Percentiles rank a stretch among this genome's conserved stretches.
Evolutionary conservation across 2,797 vertebrate genomes (phyloP).

Genomic region (Lates japonicus): DNA sequence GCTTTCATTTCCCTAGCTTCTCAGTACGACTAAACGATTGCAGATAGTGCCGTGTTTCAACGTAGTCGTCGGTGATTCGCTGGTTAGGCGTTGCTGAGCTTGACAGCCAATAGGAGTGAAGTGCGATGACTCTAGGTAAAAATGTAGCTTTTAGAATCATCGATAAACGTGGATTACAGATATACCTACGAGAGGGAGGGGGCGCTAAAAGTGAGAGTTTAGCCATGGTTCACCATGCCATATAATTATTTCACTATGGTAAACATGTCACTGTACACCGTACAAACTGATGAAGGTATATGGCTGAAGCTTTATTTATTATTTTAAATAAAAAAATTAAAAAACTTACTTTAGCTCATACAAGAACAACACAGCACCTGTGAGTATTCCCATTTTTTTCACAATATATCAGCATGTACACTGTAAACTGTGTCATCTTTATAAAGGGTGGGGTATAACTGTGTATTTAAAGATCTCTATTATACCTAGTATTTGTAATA

Average conservation of each 20-base stretch:
- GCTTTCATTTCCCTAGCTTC: slow-evolving; percentile 67
- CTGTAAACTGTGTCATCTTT: background rate
- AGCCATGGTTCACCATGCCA: background rate
- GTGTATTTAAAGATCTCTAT: background rate
- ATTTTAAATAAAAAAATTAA: background rate
- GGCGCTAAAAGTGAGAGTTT: background rate
- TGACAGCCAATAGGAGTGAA: slow-evolving; percentile 43
- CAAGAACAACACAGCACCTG: too few species aligned
- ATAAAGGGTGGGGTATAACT: background rate
- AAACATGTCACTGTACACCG: background rate
- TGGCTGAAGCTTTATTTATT: background rate
- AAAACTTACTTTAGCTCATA: too few species aligned
- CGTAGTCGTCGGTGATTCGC: slow-evolving; percentile 56
- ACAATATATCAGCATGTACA: background rate
- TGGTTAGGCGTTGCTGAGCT: background rate
- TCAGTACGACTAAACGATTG: slow-evolving; percentile 54
- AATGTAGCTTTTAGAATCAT: slow-evolving; percentile 50
- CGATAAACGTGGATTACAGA: background rate
- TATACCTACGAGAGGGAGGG: background rate
- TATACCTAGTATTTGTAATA: background rate
- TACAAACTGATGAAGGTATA: too few species aligned
- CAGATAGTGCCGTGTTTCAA: slow-evolving; percentile 3
- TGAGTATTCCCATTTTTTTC: background rate
- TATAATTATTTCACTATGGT: background rate
- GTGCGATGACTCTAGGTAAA: background rate